These are phyloP conservation scores for Actenoides hombroni DNA, from an alignment of 2,113 vertebrate species.

Conservation along the genomic window DNA sequence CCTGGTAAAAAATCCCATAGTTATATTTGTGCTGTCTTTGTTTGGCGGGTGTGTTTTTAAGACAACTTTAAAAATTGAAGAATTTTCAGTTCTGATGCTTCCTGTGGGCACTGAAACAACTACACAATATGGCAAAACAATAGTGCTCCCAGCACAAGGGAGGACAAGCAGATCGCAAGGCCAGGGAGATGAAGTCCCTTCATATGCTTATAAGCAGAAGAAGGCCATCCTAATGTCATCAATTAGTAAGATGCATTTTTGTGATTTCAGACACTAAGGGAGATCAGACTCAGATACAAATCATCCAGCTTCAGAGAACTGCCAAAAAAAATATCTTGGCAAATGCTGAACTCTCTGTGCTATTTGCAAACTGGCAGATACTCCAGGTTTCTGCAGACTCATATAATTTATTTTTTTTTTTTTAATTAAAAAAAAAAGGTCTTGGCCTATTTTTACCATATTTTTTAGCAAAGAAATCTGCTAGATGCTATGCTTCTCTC, in stretches of 20 bases:
- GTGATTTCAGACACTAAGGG: not conserved
- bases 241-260: not conserved
- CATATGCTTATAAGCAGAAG: not conserved
- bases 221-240: not conserved
- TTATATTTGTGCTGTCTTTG: not conserved
- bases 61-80: not conserved
- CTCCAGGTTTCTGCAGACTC: not conserved
- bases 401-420: not conserved
- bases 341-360: not conserved
- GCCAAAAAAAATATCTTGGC: not conserved
- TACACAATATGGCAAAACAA: not conserved
- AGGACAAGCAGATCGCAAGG: not conserved
- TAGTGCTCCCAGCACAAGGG: not conserved
- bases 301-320: slow-evolving; percentile 1
- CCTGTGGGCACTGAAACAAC: not conserved
- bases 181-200: not conserved
- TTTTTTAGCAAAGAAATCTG: not conserved
- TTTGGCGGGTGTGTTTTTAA: not conserved
- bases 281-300: not conserved
- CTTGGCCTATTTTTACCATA: not conserved
- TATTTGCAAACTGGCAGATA: slow-evolving; percentile 1
- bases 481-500: not conserved
- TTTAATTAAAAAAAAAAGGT: not conserved
- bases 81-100: not conserved
- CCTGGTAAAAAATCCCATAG: not conserved